phyloP scores from a whole-genome alignment of 2,113 vertebrate genomes.

The Scopus umbretta region DNA sequence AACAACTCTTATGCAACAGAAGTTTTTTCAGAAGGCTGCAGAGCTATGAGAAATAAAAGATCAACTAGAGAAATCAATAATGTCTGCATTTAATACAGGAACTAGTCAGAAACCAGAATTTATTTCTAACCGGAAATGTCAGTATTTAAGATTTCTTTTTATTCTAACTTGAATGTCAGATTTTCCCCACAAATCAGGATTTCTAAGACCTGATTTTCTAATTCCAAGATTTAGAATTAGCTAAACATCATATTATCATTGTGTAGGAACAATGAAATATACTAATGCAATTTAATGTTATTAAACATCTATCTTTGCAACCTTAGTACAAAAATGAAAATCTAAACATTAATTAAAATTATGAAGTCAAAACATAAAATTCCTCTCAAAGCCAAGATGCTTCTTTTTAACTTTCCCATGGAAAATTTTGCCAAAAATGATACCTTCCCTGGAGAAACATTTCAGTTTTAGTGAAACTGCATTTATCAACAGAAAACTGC shows the following conservation, averaged over 20 bases:
- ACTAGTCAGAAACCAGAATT: not conserved
- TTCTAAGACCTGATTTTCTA: too few species aligned
- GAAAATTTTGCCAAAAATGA: not conserved
- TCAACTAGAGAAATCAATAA: not conserved
- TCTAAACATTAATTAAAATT: not conserved
- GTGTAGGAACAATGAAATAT: not conserved
- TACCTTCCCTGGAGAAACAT: not conserved
- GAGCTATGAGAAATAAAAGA: not conserved
- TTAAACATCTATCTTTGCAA: not conserved
- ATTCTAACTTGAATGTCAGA: not conserved
- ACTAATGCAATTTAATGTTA: not conserved
- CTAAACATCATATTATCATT: not conserved
- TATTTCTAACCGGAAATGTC: not conserved
- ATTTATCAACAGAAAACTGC: not conserved
- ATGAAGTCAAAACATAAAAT: not conserved
- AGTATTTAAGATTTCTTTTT: not conserved
- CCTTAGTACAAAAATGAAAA: not conserved
- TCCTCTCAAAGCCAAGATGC: not conserved
- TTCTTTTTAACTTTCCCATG: not conserved
- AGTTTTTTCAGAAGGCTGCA: not conserved
- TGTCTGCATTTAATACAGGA: not conserved
- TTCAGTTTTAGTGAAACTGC: not conserved
- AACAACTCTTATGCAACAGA: not conserved
- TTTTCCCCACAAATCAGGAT: not conserved
- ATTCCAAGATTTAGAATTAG: not conserved